These are phyloP conservation scores for Lepeophtheirus nordmannii DNA, from an alignment of 2,888 invertebrate species.

Conservation along the genomic window DNA sequence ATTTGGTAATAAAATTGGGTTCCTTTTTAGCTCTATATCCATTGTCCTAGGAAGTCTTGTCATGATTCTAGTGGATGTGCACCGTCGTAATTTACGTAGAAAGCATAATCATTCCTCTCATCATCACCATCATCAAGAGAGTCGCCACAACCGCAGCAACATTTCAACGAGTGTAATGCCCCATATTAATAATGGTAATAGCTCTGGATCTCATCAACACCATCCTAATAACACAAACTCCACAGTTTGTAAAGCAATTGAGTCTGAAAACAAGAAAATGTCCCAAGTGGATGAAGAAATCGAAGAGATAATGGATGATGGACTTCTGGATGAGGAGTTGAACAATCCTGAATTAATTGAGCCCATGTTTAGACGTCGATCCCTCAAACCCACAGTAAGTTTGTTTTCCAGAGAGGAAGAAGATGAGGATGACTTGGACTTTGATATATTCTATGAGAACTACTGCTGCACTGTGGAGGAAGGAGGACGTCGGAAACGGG, in stretches of 20 bases:
- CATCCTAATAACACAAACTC: not conserved
- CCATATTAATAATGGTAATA: conserved; percentile 1
- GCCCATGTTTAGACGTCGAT: not conserved
- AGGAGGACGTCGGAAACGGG: not conserved
- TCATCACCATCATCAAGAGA: not conserved
- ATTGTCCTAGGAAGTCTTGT: not conserved
- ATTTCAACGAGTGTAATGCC: not conserved
- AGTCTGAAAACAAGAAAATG: not conserved
- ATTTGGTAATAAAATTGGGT: conserved; percentile 58
- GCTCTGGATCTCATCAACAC: conserved; percentile 8
- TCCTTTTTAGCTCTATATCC: not conserved
- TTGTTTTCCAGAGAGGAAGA: not conserved
- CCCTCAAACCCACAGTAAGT: not conserved
- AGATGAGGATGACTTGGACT: not conserved
- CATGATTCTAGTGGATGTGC: conserved; percentile 13
- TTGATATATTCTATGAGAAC: conserved; percentile 4
- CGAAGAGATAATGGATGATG: not conserved
- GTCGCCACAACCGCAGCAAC: no score
- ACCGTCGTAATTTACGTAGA: conserved; percentile 4
- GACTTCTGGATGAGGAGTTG: not conserved
- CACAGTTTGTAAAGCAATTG: not conserved
- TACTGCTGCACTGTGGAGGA: not conserved
- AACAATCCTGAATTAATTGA: not conserved
- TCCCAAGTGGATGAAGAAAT: not conserved
- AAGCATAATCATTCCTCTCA: not conserved